Conservation (phyloP, 1,140 invertebrate species). For the Lamellibrachia luymesi region DNA sequence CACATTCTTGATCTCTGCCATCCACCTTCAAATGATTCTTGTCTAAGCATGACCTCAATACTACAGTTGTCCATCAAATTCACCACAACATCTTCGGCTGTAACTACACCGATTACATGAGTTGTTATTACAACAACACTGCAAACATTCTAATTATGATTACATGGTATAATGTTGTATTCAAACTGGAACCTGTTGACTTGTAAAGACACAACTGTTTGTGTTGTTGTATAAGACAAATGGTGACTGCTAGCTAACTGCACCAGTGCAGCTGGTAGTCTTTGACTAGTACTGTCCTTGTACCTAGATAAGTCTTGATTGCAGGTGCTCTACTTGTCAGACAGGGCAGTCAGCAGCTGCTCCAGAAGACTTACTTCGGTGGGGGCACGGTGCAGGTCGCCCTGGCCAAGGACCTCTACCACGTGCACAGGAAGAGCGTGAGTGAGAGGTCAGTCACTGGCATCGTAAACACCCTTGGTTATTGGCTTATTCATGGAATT, state of each 20-base stretch:
- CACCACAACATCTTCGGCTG: not conserved
- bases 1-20: too few species aligned
- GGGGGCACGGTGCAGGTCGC: constrained; percentile 87
- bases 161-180: not conserved
- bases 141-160: not conserved
- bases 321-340: constrained; percentile 82
- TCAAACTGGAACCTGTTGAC: not conserved
- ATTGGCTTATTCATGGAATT: too few species aligned
- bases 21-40: too few species aligned
- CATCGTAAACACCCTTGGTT: too few species aligned
- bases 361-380: constrained; percentile 79
- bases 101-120: not conserved
- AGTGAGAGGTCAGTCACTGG: constrained; percentile 58
- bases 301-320: constrained; percentile 40
- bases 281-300: too few species aligned
- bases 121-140: not conserved
- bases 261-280: too few species aligned
- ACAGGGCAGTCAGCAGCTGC: constrained; percentile 65
- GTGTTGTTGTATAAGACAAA: too few species aligned
- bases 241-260: too few species aligned
- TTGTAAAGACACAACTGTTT: too few species aligned
- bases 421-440: constrained; percentile 67
- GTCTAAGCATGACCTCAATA: not conserved
- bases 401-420: constrained; percentile 68
- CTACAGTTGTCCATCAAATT: not conserved